phyloP scores from a whole-genome alignment of 1,140 invertebrate species.

The Sycophila sp. region DNA sequence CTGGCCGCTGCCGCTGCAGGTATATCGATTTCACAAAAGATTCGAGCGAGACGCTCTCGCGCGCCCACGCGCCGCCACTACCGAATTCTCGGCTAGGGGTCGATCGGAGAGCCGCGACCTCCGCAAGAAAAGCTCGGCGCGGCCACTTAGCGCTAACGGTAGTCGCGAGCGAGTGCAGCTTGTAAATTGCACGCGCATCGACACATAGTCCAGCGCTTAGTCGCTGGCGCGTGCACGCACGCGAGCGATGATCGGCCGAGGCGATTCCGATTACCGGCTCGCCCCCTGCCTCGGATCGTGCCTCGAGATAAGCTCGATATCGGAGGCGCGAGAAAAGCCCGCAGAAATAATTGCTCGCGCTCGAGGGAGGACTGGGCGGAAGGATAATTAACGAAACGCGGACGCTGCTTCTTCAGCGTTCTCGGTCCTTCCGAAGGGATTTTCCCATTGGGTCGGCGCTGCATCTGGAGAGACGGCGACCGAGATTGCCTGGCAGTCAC shows the following conservation, averaged over 20 bases:
- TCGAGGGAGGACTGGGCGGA: neutral
- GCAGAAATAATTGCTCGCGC: slow-evolving; percentile 35
- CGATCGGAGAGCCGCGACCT: neutral
- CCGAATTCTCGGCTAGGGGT: neutral
- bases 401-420: too few relatives aligned
- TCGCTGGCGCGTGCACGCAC: neutral
- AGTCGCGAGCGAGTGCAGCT: slow-evolving; percentile 4
- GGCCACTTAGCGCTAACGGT: slow-evolving; percentile 31
- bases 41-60: neutral
- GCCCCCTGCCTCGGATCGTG: slow-evolving; percentile 20
- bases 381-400: slow-evolving; percentile 26
- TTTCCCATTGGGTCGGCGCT: neutral
- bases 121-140: neutral
- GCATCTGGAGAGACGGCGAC: neutral
- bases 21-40: slow-evolving; percentile 64
- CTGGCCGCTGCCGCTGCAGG: slow-evolving; percentile 38
- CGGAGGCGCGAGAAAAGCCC: slow-evolving; percentile 37
- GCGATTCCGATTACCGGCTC: slow-evolving; percentile 34
- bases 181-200: slow-evolving; percentile 4
- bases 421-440: neutral
- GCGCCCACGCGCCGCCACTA: slow-evolving; percentile 34
- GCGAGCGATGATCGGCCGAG: slow-evolving; percentile 14
- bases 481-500: neutral
- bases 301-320: slow-evolving; percentile 21
- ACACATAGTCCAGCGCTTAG: neutral